phyloP scores from a whole-genome alignment of 2,113 vertebrate species.

The Poicephalus gulielmi region DNA sequence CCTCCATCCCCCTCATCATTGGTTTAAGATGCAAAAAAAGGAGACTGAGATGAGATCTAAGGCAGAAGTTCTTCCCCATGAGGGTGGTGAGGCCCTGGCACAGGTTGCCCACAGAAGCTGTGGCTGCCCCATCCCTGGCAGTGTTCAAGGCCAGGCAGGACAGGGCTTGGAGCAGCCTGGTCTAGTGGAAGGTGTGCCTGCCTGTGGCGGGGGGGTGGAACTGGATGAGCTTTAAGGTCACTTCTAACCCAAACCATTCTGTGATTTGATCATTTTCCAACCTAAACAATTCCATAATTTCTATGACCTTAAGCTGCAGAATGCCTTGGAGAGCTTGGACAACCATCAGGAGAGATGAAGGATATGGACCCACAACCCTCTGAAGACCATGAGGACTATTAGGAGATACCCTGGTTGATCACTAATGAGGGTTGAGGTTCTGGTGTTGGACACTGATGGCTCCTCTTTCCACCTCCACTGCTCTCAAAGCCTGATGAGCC shows the following conservation, averaged over 20 bases:
- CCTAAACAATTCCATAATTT: background rate
- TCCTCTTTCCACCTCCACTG: background rate
- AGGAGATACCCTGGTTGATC: background rate
- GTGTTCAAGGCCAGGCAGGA: background rate
- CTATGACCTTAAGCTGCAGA: background rate
- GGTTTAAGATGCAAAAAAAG: background rate
- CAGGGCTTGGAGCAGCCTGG: background rate
- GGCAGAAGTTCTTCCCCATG: background rate
- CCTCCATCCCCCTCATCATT: background rate
- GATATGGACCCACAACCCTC: background rate
- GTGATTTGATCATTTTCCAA: background rate
- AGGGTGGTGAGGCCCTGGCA: background rate
- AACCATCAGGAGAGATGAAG: background rate
- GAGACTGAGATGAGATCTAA: background rate
- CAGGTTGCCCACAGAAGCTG: background rate
- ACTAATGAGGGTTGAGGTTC: accelerated
- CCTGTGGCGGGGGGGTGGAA: background rate
- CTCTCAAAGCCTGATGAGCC: background rate
- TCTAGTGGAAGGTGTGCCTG: background rate
- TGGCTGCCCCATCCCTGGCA: background rate
- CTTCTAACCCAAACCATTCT: background rate
- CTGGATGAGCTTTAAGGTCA: background rate
- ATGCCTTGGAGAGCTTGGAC: background rate
- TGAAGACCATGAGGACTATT: background rate
- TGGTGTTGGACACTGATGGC: background rate